A percentile compares a stretch with the other conserved stretches of the same genome.
Evolutionary conservation across 2,797 vertebrate genomes (phyloP).

Genomic region (Notolepis coatsorum): DNA sequence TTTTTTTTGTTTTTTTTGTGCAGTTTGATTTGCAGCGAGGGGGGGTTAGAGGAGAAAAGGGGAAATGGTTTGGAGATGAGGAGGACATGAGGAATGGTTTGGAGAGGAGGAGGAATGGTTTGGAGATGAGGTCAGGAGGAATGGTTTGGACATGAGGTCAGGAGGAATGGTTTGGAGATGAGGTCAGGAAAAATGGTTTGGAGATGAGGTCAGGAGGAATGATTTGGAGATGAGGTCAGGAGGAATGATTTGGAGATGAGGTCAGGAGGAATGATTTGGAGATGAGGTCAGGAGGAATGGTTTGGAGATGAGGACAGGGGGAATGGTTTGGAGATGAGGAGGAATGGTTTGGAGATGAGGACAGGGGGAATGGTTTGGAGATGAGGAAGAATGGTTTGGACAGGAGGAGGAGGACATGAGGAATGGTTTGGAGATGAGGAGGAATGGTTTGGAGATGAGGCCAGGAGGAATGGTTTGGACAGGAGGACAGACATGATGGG

Average conservation of each 20-base stretch:
- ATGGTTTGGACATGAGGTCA: background rate
- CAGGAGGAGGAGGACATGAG: background rate
- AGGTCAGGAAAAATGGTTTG: too few relatives aligned
- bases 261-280: too few relatives aligned
- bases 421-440: background rate
- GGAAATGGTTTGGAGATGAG: background rate
- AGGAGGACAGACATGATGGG: background rate
- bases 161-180: background rate
- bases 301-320: background rate
- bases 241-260: background rate
- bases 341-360: background rate
- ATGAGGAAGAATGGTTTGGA: background rate
- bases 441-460: background rate
- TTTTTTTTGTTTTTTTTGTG: constrained; percentile 30
- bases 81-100: background rate
- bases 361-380: too few relatives aligned
- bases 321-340: too few relatives aligned
- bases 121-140: background rate
- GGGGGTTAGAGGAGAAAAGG: background rate
- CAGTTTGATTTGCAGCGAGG: constrained; percentile 28
- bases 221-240: background rate
- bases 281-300: background rate
- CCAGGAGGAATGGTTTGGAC: too few relatives aligned
- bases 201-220: background rate
- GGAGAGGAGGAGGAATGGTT: background rate